These are phyloP conservation scores for Mellivora capensis DNA, from an alignment of 2,113 vertebrate species.

Conservation along the genomic window DNA sequence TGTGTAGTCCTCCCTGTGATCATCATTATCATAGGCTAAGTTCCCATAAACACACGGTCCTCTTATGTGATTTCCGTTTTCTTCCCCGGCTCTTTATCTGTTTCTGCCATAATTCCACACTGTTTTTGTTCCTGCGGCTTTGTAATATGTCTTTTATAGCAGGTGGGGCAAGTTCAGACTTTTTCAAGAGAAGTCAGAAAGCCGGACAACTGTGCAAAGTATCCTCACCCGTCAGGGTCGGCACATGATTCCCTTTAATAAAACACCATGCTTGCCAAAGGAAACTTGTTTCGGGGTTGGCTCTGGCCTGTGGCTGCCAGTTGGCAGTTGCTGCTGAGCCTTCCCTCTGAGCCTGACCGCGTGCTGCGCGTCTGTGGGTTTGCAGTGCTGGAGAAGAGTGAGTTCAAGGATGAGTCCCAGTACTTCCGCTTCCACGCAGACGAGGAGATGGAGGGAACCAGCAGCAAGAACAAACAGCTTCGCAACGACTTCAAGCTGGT, in stretches of 20 bases:
- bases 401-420: conserved; percentile 98
- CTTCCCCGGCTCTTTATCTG: neutral
- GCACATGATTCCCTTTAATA: neutral
- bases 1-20: fast-evolving
- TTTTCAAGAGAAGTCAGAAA: neutral
- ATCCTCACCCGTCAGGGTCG: neutral
- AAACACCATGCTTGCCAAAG: neutral
- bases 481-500: conserved; percentile 96
- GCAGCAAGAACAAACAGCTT: conserved; percentile 93
- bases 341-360: neutral
- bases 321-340: neutral
- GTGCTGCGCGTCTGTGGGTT: conserved; percentile 26
- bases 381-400: conserved; percentile 96
- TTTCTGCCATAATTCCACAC: neutral
- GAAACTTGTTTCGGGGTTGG: neutral
- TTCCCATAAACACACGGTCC: neutral
- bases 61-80: neutral
- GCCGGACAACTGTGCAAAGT: neutral
- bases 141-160: neutral
- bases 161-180: neutral
- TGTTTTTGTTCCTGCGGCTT: neutral
- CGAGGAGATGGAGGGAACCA: conserved; percentile 96
- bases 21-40: neutral
- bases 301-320: neutral
- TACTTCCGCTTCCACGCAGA: conserved; percentile 98